Evolutionary conservation across 1,140 invertebrate genomes (phyloP).

Genomic region (Diprion similis): DNA sequence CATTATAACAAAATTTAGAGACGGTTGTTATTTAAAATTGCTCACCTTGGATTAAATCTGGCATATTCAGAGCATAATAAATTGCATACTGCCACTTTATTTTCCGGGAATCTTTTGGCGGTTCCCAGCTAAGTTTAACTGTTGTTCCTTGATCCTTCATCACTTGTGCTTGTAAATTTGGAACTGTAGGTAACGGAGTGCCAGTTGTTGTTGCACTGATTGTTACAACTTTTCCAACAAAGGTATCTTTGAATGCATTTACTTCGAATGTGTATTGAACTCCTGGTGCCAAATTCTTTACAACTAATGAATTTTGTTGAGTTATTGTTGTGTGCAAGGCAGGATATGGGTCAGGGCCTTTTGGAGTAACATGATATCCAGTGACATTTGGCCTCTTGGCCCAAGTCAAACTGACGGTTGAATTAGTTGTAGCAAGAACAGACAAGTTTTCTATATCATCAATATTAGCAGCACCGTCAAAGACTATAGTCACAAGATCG

Average conservation of each 20-base stretch:
- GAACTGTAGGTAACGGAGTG: conserved; percentile 60
- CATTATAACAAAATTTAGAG: not conserved
- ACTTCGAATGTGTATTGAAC: conserved; percentile 68
- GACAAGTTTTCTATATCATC: conserved; percentile 67
- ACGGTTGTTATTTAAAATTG: conserved; percentile 21
- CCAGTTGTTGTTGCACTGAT: conserved; percentile 66
- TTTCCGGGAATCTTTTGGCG: conserved; percentile 62
- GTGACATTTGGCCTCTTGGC: conserved; percentile 64
- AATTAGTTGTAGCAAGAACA: conserved; percentile 58
- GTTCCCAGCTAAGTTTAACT: conserved; percentile 71
- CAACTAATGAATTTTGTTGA: conserved; percentile 54
- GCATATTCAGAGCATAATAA: conserved; percentile 65
- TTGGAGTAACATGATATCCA: conserved; percentile 66
- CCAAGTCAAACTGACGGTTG: conserved; percentile 69
- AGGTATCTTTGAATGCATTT: conserved; percentile 66
- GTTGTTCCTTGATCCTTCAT: conserved; percentile 67
- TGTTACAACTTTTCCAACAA: conserved; percentile 64
- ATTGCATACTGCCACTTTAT: conserved; percentile 71
- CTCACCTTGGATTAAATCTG: conserved; percentile 61
- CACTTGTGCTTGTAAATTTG: conserved; percentile 59
- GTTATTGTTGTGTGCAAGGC: conserved; percentile 49
- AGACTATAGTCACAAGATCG: conserved; percentile 62
- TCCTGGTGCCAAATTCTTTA: conserved; percentile 68
- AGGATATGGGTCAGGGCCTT: conserved; percentile 63
- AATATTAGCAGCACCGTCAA: conserved; percentile 69